These are phyloP conservation scores for Parazoanthus swiftii DNA, from an alignment of 92 coral and sea anemone genomes.

Conservation along the genomic window DNA sequence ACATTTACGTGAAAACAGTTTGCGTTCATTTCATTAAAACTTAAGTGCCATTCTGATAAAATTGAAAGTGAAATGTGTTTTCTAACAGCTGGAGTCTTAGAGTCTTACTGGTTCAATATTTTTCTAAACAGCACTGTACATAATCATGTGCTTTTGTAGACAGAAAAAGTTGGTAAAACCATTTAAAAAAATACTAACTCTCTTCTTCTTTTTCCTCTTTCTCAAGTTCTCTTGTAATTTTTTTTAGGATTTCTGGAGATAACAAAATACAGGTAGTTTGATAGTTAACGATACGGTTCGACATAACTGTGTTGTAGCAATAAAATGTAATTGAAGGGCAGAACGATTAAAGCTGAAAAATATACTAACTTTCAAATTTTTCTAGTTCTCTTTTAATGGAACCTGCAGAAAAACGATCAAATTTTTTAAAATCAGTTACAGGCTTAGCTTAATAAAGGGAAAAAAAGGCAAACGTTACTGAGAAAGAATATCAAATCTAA, in stretches of 20 bases:
- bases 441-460: not conserved
- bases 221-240: slow-evolving; percentile 28
- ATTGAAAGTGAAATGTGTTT: no score
- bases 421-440: not conserved
- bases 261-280: not conserved
- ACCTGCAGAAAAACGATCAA: slow-evolving; percentile 29
- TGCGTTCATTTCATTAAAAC: not conserved
- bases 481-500: not conserved
- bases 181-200: slow-evolving; percentile 28
- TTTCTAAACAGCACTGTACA: not conserved
- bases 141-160: not conserved
- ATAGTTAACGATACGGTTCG: not conserved
- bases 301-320: not conserved
- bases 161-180: not conserved
- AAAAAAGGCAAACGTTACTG: not conserved
- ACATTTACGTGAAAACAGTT: not conserved
- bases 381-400: slow-evolving; percentile 19
- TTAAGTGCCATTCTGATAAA: no score
- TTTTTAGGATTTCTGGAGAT: slow-evolving; percentile 15
- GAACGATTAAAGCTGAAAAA: not conserved
- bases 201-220: slow-evolving; percentile 40
- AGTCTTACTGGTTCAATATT: no score
- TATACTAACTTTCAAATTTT: slow-evolving; percentile 34
- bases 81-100: not conserved
- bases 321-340: not conserved